Evolutionary conservation across 2,797 vertebrate genomes (phyloP).

Genomic region (Spinibarbus caldwelli): DNA sequence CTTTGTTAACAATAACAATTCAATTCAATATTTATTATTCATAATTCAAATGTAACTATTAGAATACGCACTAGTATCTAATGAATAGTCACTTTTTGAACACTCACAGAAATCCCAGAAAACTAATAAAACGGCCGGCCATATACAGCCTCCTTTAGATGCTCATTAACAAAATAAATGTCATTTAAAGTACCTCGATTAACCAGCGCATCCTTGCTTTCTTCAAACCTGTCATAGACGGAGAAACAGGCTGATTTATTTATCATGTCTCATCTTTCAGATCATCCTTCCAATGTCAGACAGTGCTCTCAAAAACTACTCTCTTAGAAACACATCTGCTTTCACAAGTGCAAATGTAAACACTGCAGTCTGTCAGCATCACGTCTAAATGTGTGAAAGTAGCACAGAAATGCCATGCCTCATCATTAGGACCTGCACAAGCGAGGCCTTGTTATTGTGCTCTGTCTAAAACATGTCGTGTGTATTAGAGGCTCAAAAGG

Average conservation of each 20-base stretch:
- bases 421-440: not conserved
- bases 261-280: not conserved
- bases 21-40: not conserved
- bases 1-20: not conserved
- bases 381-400: slow-evolving; percentile 4
- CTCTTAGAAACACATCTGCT: slow-evolving; percentile 5
- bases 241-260: slow-evolving; percentile 3
- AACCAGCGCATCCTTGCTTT: slow-evolving; percentile 64
- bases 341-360: slow-evolving; percentile 14
- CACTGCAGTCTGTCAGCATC: slow-evolving; percentile 8
- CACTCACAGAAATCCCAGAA: not conserved
- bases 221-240: slow-evolving; percentile 59
- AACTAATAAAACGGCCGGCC: not conserved
- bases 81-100: not conserved
- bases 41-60: not conserved
- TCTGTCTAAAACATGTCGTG: not conserved
- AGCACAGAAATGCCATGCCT: not conserved
- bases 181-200: slow-evolving; percentile 67
- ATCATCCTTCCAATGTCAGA: not conserved
- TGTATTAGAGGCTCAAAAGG: not conserved
- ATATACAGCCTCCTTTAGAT: not conserved
- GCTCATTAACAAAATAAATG: not conserved
- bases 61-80: not conserved
- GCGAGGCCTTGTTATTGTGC: slow-evolving; percentile 6
- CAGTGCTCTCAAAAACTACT: slow-evolving; percentile 4